Evolutionary conservation across 2,797 vertebrate species (phyloP).

Genomic region (Philypnodon macrostomus): DNA sequence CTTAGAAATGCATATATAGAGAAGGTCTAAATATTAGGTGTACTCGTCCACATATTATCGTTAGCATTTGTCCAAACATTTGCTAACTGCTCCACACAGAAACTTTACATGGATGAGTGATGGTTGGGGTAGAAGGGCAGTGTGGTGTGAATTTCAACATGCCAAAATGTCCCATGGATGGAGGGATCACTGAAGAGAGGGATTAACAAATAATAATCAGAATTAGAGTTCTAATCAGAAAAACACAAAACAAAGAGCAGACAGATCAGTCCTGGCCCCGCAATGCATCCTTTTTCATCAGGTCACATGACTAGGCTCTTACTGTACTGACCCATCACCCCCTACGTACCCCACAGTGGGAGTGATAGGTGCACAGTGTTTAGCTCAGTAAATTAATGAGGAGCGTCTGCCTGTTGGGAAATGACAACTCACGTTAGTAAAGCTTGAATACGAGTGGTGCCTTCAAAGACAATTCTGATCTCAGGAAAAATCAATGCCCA

Average conservation of each 20-base stretch:
- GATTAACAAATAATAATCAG: slow-evolving; percentile 22
- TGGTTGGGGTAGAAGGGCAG: slow-evolving; percentile 70
- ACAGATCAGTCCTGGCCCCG: slow-evolving; percentile 64
- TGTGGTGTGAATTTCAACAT: slow-evolving; percentile 89
- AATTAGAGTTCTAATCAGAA: slow-evolving; percentile 1
- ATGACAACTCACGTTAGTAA: slow-evolving; percentile 70
- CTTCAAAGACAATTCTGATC: slow-evolving; percentile 12
- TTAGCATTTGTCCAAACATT: neutral
- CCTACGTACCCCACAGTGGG: slow-evolving; percentile 39
- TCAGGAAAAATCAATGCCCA: slow-evolving; percentile 44
- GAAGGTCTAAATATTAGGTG: too few species aligned
- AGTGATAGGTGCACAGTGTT: slow-evolving; percentile 39
- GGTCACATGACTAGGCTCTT: slow-evolving; percentile 69
- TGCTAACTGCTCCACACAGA: slow-evolving; percentile 7
- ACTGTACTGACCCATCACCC: slow-evolving; percentile 40
- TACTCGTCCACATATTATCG: neutral
- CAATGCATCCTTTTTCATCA: slow-evolving; percentile 68
- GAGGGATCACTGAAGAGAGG: slow-evolving; percentile 53
- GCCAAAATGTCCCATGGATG: slow-evolving; percentile 64
- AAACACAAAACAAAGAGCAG: slow-evolving; percentile 81
- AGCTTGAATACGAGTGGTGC: slow-evolving; percentile 18
- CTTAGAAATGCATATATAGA: too few species aligned
- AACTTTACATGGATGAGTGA: slow-evolving; percentile 30
- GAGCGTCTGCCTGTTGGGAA: slow-evolving; percentile 66
- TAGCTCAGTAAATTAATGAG: slow-evolving; percentile 38